Conservation (phyloP, 2,113 vertebrate species). For the Cyrtonyx montezumae region DNA sequence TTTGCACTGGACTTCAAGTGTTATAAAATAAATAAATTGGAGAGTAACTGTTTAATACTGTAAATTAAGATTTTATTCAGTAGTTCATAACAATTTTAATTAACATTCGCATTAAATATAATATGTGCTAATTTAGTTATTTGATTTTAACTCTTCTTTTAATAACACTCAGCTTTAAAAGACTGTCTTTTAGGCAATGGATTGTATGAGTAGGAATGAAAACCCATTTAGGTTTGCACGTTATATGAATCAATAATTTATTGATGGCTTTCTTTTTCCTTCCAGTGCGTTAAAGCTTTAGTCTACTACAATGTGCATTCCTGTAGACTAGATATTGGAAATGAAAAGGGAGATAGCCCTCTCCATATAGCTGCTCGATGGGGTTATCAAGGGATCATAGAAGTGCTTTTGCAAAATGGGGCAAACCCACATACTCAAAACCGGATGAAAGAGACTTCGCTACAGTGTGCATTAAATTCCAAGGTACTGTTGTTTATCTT, state of each 20-base stretch:
- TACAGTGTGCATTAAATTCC: constrained; percentile 91
- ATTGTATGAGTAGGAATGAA: neutral
- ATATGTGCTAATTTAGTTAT: neutral
- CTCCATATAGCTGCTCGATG: constrained; percentile 94
- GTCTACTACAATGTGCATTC: constrained; percentile 91
- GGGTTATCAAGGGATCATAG: constrained; percentile 95
- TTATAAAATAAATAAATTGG: neutral
- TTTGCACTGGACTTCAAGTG: neutral
- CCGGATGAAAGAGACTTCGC: constrained; percentile 86
- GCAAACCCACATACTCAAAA: constrained; percentile 85
- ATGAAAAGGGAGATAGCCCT: constrained; percentile 93
- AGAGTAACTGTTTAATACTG: neutral
- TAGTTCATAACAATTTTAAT: neutral
- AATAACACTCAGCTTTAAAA: neutral
- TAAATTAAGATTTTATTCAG: neutral
- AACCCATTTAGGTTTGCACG: neutral
- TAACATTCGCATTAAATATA: neutral
- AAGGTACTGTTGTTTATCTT: constrained; percentile 80
- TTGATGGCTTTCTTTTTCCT: constrained; percentile 39
- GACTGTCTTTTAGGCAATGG: neutral
- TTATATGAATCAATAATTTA: neutral
- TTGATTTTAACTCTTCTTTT: neutral
- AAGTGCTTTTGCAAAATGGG: constrained; percentile 92
- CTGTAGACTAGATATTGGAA: constrained; percentile 89
- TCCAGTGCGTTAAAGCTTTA: constrained; percentile 95